A percentile compares a stretch with the other conserved stretches of the same genome.
Evolutionary conservation across 2,888 invertebrate genomes (phyloP).

Genomic region (Napeogenes sylphis): DNA sequence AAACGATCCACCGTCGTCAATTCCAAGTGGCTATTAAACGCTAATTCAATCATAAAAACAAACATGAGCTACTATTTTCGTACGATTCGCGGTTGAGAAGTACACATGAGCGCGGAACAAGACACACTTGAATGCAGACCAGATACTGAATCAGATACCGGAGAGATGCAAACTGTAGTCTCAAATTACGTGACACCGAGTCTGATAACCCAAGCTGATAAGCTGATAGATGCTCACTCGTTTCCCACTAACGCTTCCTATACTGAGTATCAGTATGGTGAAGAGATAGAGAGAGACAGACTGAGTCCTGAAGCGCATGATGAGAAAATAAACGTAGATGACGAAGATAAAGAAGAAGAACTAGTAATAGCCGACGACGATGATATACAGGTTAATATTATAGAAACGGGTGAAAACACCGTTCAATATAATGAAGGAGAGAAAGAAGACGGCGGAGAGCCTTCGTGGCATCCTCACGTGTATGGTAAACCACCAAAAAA

Average conservation of each 20-base stretch:
- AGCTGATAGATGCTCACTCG: constrained; percentile 41
- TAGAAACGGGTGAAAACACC: constrained; percentile 27
- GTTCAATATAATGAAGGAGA: constrained; percentile 35
- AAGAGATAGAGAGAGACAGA: constrained; percentile 46
- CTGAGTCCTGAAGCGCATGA: constrained; percentile 46
- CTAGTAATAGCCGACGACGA: constrained; percentile 48
- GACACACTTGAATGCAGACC: constrained; percentile 34
- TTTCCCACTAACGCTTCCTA: constrained; percentile 36
- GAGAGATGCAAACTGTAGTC: constrained; percentile 69
- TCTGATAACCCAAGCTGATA: constrained; percentile 48
- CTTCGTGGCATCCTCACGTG: constrained; percentile 92
- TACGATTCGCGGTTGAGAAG: constrained; percentile 48
- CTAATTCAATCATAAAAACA: constrained; percentile 73
- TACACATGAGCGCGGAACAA: constrained; percentile 63
- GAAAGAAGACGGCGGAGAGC: constrained; percentile 48
- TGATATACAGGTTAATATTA: constrained; percentile 30
- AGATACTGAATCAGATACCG: constrained; percentile 36
- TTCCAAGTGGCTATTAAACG: constrained; percentile 57
- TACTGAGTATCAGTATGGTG: constrained; percentile 34
- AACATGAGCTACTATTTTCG: constrained; percentile 66
- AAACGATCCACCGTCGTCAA: constrained; percentile 52
- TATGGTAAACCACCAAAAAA: constrained; percentile 88
- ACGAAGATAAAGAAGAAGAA: constrained; percentile 51
- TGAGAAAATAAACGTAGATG: constrained; percentile 58
- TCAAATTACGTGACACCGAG: constrained; percentile 52